Evolutionary conservation across 2,888 invertebrate genomes (phyloP), one percentile per base, ranked within the genome.

Genomic region (Steromphala cineraria): DNA sequence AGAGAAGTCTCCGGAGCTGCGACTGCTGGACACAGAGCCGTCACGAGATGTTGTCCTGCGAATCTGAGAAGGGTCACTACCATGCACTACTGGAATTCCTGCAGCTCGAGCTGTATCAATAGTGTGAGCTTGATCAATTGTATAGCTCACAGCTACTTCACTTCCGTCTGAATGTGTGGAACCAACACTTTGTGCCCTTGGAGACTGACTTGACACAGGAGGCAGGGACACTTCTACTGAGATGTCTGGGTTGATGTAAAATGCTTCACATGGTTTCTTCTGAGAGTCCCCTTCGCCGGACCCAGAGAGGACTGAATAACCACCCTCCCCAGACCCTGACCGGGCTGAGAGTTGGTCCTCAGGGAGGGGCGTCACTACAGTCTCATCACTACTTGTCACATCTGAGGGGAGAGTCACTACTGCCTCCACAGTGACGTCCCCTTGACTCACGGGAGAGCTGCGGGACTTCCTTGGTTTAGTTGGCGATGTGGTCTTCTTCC

Each of bases 51-150:
- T 81, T 67, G 84, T 80, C 19, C 85, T 78, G 31, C 80, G 81
- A 15, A 81, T 62, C 1, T 80, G 46, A 3, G 53, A 78, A 2
- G 36, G 15, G 55, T 76, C 79, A 4, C 55, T 67, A 67, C 87
- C 84, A n/a, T 87, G 85, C 31, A 92, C 90, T 1, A 92, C 87
- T 4, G 92, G 92, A 53, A 92, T 90, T 2, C 92, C 92, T 31
- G 90, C 91, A 31, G 90, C 90, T 31, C 88, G 80, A 0, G 92
- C 92, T 13, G 84, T 86, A 75, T 92, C 89, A 0, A 88, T 83
- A 3, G 90, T 91, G 40, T 81, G 80, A 8, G 83, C 82, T 19
- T 89, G 86, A 79, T 90, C 89, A 0, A 90, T 81, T 0, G 88
- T 88, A 81, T 91, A 92, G 81, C 92, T 92, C 24, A 82, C 81